Evolutionary conservation across 1,140 invertebrate genomes (phyloP).

Genomic region (Danaus plexippus): DNA sequence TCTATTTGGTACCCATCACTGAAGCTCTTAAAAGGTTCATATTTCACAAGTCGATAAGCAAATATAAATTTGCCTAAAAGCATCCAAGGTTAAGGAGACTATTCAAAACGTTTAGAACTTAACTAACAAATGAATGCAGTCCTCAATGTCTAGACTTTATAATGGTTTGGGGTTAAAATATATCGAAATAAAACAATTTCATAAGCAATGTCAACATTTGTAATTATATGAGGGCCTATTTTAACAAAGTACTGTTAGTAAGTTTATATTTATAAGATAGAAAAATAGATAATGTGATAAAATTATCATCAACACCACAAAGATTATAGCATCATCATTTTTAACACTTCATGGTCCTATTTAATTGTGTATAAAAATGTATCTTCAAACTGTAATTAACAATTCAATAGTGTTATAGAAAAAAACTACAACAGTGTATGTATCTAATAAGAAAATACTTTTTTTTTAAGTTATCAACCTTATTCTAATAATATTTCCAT

Average conservation of each 20-base stretch:
- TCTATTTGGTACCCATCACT: no score
- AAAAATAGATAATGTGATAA: conserved; percentile 66
- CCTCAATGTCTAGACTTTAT: no score
- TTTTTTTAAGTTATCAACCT: conserved; percentile 21
- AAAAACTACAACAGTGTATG: conserved; percentile 28
- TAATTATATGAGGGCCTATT: conserved; percentile 47
- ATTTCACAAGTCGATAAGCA: no score
- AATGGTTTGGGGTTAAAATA: background rate
- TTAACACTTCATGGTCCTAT: conserved; percentile 25
- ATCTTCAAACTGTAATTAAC: conserved; percentile 26
- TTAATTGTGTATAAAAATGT: conserved; percentile 27
- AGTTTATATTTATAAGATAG: conserved; percentile 55
- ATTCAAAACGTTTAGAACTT: no score
- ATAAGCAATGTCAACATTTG: conserved; percentile 66
- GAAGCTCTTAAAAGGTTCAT: no score
- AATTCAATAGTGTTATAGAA: conserved; percentile 30
- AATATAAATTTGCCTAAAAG: no score
- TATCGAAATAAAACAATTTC: conserved; percentile 44
- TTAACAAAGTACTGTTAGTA: conserved; percentile 54
- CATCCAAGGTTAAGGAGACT: no score
- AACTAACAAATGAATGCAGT: no score
- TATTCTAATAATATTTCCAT: background rate
- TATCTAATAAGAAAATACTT: conserved; percentile 32
- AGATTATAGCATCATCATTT: conserved; percentile 20
- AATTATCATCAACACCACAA: conserved; percentile 49